Evolutionary conservation across 2,797 vertebrate species (phyloP), one percentile per base, ranked within the genome.

Genomic region (Psittacula derbiana): DNA sequence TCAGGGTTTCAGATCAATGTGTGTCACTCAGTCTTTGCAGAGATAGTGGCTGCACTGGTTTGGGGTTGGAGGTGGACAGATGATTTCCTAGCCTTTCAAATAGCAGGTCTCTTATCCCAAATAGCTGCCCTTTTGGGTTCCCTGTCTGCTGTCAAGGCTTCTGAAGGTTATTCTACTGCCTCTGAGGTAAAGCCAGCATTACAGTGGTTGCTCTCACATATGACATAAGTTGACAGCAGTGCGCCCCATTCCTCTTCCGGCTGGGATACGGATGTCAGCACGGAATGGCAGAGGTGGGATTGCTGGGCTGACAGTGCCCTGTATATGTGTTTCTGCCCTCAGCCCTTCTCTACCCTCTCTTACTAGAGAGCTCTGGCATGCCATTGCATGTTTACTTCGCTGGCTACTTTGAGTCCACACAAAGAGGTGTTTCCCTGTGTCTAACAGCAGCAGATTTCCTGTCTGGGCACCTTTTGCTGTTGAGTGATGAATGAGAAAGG

Each of bases 201-300:
- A 20, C 2, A 2, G 53, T 6, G 30, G 33, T 14, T 76, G 60
- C 16, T 52, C 6, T 87, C 60, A 12, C 6, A 7, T 27, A 9
- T 0, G 5, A 6, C 1, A 0, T 27, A 28, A 31, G 36, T 3
- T 33, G 78, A 52, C 79, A 86, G 75, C 57, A 65, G 70, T 2
- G 16, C 36, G 24, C 19, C 44, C 58, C 4, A 1, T 40, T 69
- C n/a, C 61, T 62, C 14, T 43, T 25, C 67, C 0, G 0, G 28
- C 28, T 14, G 13, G 64, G 46, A 47, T 7, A 12, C 1, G 0
- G 4, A 4, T 2, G 43, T 30, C n/a, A 20, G 66, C 0, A 6
- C 2, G 2, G 58, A 53, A 11, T 0, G 0, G 66, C 65, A 40
- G 67, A 20, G 52, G 33, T 10, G 85, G 67, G 38, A 23, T 36